These are phyloP conservation scores for Caenorhabditis sp. DNA, from an alignment of 2,888 invertebrate species.

Conservation along the genomic window DNA sequence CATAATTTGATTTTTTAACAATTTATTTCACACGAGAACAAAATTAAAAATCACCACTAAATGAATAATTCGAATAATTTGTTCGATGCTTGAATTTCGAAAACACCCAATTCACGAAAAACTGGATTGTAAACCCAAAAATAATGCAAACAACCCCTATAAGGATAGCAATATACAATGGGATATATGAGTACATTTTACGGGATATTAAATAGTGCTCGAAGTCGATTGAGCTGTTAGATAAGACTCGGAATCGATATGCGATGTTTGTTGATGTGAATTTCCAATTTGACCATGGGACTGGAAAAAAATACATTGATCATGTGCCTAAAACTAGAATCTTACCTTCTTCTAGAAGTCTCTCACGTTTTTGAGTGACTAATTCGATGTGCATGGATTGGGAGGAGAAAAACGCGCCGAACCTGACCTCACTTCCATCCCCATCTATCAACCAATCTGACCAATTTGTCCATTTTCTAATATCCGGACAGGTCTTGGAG, in stretches of 20 bases:
- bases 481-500: slow-evolving; percentile 14
- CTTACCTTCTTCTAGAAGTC: slow-evolving; percentile 16
- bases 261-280: slow-evolving; percentile 20
- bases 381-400: background rate
- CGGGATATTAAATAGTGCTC: slow-evolving; percentile 30
- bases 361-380: background rate
- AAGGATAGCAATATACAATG: slow-evolving; percentile 21
- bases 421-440: background rate
- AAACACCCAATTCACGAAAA: slow-evolving; percentile 1
- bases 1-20: no score
- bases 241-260: slow-evolving; percentile 19
- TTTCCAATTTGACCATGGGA: slow-evolving; percentile 25
- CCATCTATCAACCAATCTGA: background rate
- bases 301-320: slow-evolving; percentile 11
- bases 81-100: background rate
- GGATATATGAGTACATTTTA: slow-evolving; percentile 21
- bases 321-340: background rate
- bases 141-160: slow-evolving; percentile 21
- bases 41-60: background rate
- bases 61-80: background rate
- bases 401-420: background rate
- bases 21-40: no score
- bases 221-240: slow-evolving; percentile 13
- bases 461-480: slow-evolving; percentile 26
- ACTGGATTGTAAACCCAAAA: slow-evolving; percentile 22